Evolutionary conservation across 2,113 vertebrate species (phyloP), one percentile per base, ranked within the genome.

Genomic region (Cololabis saira): DNA sequence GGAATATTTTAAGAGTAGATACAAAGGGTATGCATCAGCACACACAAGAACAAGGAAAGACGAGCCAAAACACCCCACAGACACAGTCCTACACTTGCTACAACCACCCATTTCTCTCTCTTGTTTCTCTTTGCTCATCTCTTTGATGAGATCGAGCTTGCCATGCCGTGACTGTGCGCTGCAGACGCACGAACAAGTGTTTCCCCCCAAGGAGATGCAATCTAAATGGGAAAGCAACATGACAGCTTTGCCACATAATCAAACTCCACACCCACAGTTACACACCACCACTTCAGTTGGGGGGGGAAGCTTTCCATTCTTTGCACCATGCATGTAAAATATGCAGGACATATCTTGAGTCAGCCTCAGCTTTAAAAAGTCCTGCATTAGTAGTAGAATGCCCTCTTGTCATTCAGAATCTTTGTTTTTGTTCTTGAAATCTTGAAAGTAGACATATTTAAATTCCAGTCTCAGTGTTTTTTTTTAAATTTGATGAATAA

Each of bases 181-280:
- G 77, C 83, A 83, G 84, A 82, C 50, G 52, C 71, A 67, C 67
- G 66, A 81, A 80, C 82, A 83, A 90, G 86, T 80, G 82, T 90
- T 83, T 77, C 77, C 81, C 89, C 85, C 81, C 0, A 63, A 80
- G 85, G 87, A 81, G 76, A 75, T 63, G 56, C 62, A 54, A 81
- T 87, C 81, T 85, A 85, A 89, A 90, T 87, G 77, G 82, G 77
- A 85, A 89, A 84, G 77, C 85, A 64, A 88, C 81, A 79, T 86
- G 88, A 84, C 87, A 86, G 84, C 84, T 85, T 80, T 76, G 75
- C 83, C 84, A 84, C 82, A 84, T 83, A 81, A 85, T 90, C 82
- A 89, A 84, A 85, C 74, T 54, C 78, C 85, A 65, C 74, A 81
- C 78, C 76, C 62, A 70, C 60, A 71, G 80, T 69, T 61, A 71